These are phyloP conservation scores for Aphelinus certus DNA, from an alignment of 1,140 invertebrate genomes.

Conservation along the genomic window DNA sequence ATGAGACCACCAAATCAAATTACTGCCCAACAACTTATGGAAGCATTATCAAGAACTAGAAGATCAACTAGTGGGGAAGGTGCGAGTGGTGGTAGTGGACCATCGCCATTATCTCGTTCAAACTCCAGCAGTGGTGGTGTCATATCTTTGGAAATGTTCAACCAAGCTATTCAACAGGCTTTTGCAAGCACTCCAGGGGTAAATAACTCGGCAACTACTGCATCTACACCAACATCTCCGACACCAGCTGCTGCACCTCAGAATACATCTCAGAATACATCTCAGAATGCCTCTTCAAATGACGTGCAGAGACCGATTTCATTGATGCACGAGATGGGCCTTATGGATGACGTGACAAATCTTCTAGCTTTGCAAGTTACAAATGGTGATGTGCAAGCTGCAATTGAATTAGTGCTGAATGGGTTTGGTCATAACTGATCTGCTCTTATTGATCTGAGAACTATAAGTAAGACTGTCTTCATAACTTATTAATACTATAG, in stretches of 20 bases:
- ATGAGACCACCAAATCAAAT: slow-evolving; percentile 50
- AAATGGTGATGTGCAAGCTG: slow-evolving; percentile 87
- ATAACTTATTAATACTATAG: too few species aligned
- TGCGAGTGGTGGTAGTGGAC: neutral
- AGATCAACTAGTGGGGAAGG: slow-evolving; percentile 42
- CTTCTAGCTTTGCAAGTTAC: slow-evolving; percentile 83
- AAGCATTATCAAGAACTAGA: slow-evolving; percentile 63
- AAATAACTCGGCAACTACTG: slow-evolving; percentile 31
- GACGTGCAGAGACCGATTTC: slow-evolving; percentile 74
- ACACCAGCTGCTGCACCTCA: slow-evolving; percentile 33
- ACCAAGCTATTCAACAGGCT: slow-evolving; percentile 69
- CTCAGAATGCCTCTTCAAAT: slow-evolving; percentile 34
- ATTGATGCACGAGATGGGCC: slow-evolving; percentile 88
- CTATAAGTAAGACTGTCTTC: too few species aligned
- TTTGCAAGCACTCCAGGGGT: slow-evolving; percentile 56
- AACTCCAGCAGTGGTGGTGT: slow-evolving; percentile 50
- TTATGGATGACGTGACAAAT: slow-evolving; percentile 85
- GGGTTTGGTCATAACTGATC: slow-evolving; percentile 60
- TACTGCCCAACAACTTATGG: slow-evolving; percentile 66
- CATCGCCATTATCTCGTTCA: slow-evolving; percentile 41
- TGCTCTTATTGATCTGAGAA: too few species aligned
- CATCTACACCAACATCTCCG: slow-evolving; percentile 27
- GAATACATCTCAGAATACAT: slow-evolving; percentile 35
- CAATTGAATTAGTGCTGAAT: slow-evolving; percentile 81
- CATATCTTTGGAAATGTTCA: slow-evolving; percentile 70